Evolutionary conservation across 2,113 vertebrate genomes (phyloP), one percentile per base, ranked within the genome.

Genomic region (Silurus meridionalis): DNA sequence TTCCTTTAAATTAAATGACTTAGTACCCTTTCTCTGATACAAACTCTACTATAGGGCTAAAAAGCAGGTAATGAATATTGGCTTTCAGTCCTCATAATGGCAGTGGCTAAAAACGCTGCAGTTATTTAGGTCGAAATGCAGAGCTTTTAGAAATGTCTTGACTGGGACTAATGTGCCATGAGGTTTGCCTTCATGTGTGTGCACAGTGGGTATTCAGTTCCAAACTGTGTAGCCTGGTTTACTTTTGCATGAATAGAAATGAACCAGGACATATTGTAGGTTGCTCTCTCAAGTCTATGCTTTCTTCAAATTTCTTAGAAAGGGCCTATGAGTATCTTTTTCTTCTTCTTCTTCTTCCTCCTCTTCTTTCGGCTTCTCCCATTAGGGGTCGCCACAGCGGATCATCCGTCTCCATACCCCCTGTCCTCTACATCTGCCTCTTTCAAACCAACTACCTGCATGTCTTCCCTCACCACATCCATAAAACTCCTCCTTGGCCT

Each of bases 41-140:
- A 37, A 58, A 53, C 13, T n/a, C 79, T 57, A 57, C 46, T 64
- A 71, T 17, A 6, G 69, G 55, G 60, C 46, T 37, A 46, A 71
- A 84, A 28, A 89, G 75, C 60, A 66, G 67, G 63, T 87, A 89
- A 89, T 84, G 82, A 86, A 53, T 83, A 79, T 52, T 74, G 52
- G 21, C 74, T 66, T 85, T 57, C 71, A 85, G 72, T 8, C 67
- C 37, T 19, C 28, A 23, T 61, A 69, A 46, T 83, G 80, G 72
- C 72, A 55, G 58, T 60, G 64, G 58, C 66, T 87, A 48, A 53
- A 75, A 84, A 77, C 23, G 10, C 28, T 25, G 37, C 52, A 46
- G 71, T 57, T 55, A 66, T 69, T 88, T 25, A 63, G 61, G 80
- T 78, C n/a, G 53, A 25, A 83, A 85, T 69, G 52, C 52, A 48